Base-by-base conservation (phyloP, 2,888 invertebrate species). In the Lasius platythorax region DNA sequence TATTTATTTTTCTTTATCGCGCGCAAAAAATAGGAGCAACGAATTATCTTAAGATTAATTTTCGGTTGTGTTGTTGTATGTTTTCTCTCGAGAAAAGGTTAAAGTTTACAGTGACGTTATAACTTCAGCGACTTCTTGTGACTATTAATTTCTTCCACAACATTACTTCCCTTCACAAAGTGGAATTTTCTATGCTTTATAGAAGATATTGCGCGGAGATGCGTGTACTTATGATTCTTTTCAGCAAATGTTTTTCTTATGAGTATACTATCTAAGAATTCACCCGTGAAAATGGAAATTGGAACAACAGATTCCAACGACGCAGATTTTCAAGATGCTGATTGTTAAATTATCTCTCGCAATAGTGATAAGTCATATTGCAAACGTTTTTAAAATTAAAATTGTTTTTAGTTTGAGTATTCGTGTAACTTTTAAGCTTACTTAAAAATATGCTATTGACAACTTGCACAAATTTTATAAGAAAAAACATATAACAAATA, bases 91-190 rank as follows among this genome's bases (percentile, higher is more conserved):
- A 85, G 74, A 83, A 79, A 85, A 88, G 76, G 89, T 88, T 68
- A 85, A 85, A 83, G 85, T 88, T 85, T 87, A 85, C 76, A 74
- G 72, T 64, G 79, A 82, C 82, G 84, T 84, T 87, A 82, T 79
- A 75, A 89, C 85, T 85, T 82, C 82, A 79, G 66, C 68, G 40
- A 86, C 72, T 85, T 85, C 81, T 72, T 78, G 83, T 86, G 88
- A 84, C 82, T 85, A 81, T 88, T 86, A 87, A 85, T 88, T 88
- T 79, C 83, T 87, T 89, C 83, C 86, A 73, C 82, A 86, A 82
- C 86, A 83, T 89, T 89, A 67, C 73, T 58, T 82, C 72, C 81
- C 79, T 88, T 53, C 58, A 83, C 63, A 67, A 43, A 83, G 66
- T 82, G 83, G 70, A 87, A 85, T 87, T 88, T 81, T 82, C 85